Percentiles rank a stretch among this genome's conserved stretches.
phyloP scores from a whole-genome alignment of 2,888 invertebrate species.

The Clanis bilineata region DNA sequence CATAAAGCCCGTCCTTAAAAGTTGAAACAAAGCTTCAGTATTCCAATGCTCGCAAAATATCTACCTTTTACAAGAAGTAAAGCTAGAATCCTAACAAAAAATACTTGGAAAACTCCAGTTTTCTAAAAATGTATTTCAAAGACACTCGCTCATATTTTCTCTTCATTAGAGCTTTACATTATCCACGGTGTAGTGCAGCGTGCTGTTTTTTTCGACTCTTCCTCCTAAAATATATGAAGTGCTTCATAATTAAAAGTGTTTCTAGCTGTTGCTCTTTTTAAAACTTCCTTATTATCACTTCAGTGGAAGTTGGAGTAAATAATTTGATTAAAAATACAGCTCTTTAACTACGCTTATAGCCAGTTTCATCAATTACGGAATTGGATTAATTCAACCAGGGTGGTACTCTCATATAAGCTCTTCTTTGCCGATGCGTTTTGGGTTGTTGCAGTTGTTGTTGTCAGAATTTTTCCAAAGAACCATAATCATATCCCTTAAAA shows the following conservation, averaged over 20 bases:
- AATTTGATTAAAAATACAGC: background rate
- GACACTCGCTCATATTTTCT: conserved; percentile 11
- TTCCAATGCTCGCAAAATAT: too few relatives aligned
- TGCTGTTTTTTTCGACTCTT: background rate
- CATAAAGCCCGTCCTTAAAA: too few relatives aligned
- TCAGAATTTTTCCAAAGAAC: too few relatives aligned
- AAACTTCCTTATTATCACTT: background rate
- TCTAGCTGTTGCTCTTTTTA: background rate
- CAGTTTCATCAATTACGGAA: background rate
- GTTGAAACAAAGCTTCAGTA: too few relatives aligned
- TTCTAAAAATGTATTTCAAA: background rate
- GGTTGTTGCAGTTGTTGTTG: too few relatives aligned
- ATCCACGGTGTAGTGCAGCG: background rate
- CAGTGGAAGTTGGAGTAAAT: background rate
- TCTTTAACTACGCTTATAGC: too few relatives aligned
- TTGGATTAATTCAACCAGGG: too few relatives aligned
- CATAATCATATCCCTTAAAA: too few relatives aligned
- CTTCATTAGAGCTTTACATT: conserved; percentile 2
- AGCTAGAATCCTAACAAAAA: background rate
- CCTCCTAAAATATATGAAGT: background rate
- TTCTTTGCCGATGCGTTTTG: too few relatives aligned
- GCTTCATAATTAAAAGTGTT: conserved; percentile 6
- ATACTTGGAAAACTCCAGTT: background rate
- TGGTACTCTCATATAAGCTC: too few relatives aligned
- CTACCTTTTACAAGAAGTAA: background rate